Percentiles rank a stretch among this genome's conserved stretches.
Evolutionary conservation across 1,140 invertebrate species (phyloP).

Genomic region (Leptinotarsa undecemlineata): DNA sequence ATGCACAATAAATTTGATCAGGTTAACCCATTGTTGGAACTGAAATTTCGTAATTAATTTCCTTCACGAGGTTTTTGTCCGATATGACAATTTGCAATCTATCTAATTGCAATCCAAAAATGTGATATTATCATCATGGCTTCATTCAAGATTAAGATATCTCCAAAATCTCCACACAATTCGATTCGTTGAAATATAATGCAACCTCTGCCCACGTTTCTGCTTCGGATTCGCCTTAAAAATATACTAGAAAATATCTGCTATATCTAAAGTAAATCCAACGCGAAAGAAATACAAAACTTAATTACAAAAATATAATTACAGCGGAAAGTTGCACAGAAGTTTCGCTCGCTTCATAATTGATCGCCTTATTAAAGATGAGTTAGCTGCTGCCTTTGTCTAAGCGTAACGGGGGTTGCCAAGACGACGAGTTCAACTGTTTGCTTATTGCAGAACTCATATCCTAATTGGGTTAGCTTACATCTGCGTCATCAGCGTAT

Average conservation of each 20-base stretch:
- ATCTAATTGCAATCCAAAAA: too few species aligned
- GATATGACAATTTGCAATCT: too few species aligned
- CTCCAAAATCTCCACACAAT: too few species aligned
- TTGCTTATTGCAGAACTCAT: slow-evolving; percentile 55
- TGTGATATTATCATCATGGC: too few species aligned
- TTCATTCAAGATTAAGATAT: too few species aligned
- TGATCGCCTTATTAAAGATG: slow-evolving; percentile 57
- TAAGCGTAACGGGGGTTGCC: slow-evolving; percentile 44
- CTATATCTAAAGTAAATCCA: slow-evolving; percentile 47
- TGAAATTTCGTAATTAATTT: too few species aligned
- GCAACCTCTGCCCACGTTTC: not conserved
- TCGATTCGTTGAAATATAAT: not conserved
- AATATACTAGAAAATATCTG: slow-evolving; percentile 31
- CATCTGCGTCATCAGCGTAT: slow-evolving; percentile 49
- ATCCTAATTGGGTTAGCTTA: slow-evolving; percentile 55
- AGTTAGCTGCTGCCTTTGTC: slow-evolving; percentile 54
- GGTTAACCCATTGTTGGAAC: too few species aligned
- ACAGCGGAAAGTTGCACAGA: slow-evolving; percentile 54
- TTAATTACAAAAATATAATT: slow-evolving; percentile 55
- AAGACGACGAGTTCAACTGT: slow-evolving; percentile 46
- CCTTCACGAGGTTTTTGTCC: too few species aligned
- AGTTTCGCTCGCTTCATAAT: slow-evolving; percentile 54
- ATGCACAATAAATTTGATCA: too few species aligned
- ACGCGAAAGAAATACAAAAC: slow-evolving; percentile 43
- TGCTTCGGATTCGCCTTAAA: slow-evolving; percentile 3